Percentiles rank a stretch among this genome's conserved stretches.
phyloP scores from a whole-genome alignment of 2,113 vertebrate species.

The Anolis sagrei region DNA sequence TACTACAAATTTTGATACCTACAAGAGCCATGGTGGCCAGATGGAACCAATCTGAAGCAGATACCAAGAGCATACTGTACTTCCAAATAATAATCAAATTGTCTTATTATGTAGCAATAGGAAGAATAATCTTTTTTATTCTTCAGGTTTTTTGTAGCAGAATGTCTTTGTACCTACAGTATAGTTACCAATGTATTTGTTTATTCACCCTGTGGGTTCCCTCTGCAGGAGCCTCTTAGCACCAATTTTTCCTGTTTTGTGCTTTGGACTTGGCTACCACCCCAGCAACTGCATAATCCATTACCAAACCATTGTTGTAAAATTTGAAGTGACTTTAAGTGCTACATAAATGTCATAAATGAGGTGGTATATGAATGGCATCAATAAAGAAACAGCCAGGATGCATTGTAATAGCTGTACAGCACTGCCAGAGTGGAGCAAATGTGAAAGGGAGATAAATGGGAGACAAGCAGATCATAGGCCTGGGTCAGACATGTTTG shows the following conservation, averaged over 20 bases:
- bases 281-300: neutral
- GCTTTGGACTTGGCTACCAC: neutral
- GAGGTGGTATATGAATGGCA: neutral
- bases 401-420: neutral
- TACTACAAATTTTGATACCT: too few relatives aligned
- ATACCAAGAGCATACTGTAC: neutral
- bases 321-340: neutral
- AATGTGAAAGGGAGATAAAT: neutral
- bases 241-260: neutral
- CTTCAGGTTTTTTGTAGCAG: neutral
- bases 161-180: neutral
- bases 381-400: slow-evolving; percentile 17
- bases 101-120: neutral
- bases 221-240: neutral
- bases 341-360: neutral
- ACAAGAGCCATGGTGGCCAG: too few relatives aligned
- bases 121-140: neutral
- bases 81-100: neutral
- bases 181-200: neutral
- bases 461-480: neutral
- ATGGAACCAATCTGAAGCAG: too few relatives aligned
- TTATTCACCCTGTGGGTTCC: neutral
- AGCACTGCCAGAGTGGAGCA: neutral
- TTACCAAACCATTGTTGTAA: neutral
- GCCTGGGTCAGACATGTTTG: neutral